phyloP scores from a whole-genome alignment of 2,888 invertebrate genomes.

The Spatulosminthurus flaviceps region DNA sequence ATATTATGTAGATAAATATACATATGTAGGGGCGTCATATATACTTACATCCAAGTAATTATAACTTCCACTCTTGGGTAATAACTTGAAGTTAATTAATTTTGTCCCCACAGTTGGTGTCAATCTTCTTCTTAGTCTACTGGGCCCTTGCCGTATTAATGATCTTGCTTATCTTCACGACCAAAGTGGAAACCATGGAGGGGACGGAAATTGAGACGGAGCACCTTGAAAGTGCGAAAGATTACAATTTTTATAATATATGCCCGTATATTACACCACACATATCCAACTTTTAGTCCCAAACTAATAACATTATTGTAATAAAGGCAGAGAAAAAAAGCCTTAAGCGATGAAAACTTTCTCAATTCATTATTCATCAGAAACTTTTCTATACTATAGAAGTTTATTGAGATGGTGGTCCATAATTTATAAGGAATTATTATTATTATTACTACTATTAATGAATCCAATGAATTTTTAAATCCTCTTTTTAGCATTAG shows the following conservation, averaged over 20 bases:
- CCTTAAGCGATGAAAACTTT: too few species aligned
- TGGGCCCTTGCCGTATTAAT: constrained; percentile 2
- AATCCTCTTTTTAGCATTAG: background rate
- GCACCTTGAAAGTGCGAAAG: constrained; percentile 11
- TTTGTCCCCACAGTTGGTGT: constrained; percentile 19
- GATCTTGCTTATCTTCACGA: constrained; percentile 22
- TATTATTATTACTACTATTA: too few species aligned
- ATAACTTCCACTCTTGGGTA: too few species aligned
- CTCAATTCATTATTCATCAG: too few species aligned
- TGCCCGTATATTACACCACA: background rate
- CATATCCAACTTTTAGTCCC: background rate
- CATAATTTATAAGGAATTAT: too few species aligned
- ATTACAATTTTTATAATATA: background rate
- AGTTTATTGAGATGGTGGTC: too few species aligned
- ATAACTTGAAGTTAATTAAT: background rate
- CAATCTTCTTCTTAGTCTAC: constrained; percentile 17
- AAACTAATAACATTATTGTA: too few species aligned
- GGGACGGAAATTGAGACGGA: background rate
- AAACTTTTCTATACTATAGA: too few species aligned
- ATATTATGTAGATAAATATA: too few species aligned
- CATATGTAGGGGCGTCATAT: too few species aligned
- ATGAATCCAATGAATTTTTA: background rate
- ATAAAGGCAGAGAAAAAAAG: too few species aligned
- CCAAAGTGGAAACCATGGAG: constrained; percentile 2
- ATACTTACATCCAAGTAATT: too few species aligned